Conservation (phyloP, 2,888 invertebrate genomes). For the Drosophila barbarae region DNA sequence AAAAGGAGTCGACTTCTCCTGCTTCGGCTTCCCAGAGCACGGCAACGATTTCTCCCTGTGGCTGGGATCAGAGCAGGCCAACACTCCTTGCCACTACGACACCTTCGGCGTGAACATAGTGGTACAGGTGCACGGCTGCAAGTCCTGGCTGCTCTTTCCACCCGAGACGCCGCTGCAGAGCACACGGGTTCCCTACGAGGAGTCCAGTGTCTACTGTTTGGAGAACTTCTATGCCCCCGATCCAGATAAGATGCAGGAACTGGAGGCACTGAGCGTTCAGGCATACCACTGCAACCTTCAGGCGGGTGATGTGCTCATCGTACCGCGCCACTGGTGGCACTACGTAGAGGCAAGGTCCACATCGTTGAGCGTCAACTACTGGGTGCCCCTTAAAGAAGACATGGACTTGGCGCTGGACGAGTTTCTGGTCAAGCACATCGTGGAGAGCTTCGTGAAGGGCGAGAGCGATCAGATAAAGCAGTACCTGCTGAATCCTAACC, state of each 20-base stretch:
- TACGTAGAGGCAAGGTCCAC: slow-evolving; percentile 93
- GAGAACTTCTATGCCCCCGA: slow-evolving; percentile 88
- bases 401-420: slow-evolving; percentile 80
- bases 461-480: slow-evolving; percentile 80
- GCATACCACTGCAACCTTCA: slow-evolving; percentile 84
- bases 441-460: slow-evolving; percentile 83
- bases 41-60: slow-evolving; percentile 90
- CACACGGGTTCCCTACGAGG: slow-evolving; percentile 96
- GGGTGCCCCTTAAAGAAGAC: slow-evolving; percentile 84
- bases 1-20: slow-evolving; percentile 83
- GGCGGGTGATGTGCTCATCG: slow-evolving; percentile 92
- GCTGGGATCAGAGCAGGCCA: slow-evolving; percentile 92
- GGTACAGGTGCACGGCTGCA: slow-evolving; percentile 93
- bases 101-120: slow-evolving; percentile 96
- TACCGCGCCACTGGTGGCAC: slow-evolving; percentile 98
- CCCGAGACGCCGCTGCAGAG: slow-evolving; percentile 87
- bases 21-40: slow-evolving; percentile 86
- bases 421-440: slow-evolving; percentile 84
- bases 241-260: slow-evolving; percentile 32
- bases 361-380: slow-evolving; percentile 84
- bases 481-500: slow-evolving; percentile 85
- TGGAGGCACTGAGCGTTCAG: slow-evolving; percentile 43
- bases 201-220: slow-evolving; percentile 94
- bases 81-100: slow-evolving; percentile 96
- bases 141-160: slow-evolving; percentile 95